These are phyloP conservation scores for Perca flavescens DNA, from an alignment of 2,113 vertebrate species.

Conservation along the genomic window DNA sequence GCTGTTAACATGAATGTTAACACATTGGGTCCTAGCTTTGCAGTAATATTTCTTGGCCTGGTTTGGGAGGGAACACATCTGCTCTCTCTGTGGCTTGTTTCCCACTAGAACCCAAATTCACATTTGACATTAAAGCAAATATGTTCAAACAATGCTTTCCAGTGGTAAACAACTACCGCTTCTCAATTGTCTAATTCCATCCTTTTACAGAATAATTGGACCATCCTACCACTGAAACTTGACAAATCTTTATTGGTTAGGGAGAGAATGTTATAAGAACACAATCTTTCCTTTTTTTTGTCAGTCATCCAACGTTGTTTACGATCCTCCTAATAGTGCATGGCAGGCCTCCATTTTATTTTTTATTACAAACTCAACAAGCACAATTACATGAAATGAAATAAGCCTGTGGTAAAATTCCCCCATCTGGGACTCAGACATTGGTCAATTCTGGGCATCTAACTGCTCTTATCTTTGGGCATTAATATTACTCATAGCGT, in stretches of 20 bases:
- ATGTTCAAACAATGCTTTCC: not conserved
- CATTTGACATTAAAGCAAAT: not conserved
- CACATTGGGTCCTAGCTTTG: not conserved
- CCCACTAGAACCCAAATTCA: not conserved
- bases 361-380: slow-evolving; percentile 13
- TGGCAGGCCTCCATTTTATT: slow-evolving; percentile 7
- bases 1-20: not conserved
- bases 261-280: slow-evolving; percentile 12
- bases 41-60: slow-evolving; percentile 2
- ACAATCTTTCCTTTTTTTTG: slow-evolving; percentile 5
- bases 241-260: not conserved
- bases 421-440: not conserved
- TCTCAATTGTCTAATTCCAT: slow-evolving; percentile 18
- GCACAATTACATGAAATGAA: slow-evolving; percentile 28
- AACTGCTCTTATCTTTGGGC: not conserved
- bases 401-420: not conserved
- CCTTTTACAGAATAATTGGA: slow-evolving; percentile 11
- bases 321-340: slow-evolving; percentile 5
- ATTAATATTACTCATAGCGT: not conserved
- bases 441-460: not conserved
- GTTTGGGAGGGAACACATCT: slow-evolving; percentile 7
- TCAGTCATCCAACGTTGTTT: slow-evolving; percentile 26
- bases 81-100: not conserved
- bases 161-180: not conserved
- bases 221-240: not conserved